phyloP scores from a whole-genome alignment of 1,140 invertebrate genomes.

The Drosophila oshimai region DNA sequence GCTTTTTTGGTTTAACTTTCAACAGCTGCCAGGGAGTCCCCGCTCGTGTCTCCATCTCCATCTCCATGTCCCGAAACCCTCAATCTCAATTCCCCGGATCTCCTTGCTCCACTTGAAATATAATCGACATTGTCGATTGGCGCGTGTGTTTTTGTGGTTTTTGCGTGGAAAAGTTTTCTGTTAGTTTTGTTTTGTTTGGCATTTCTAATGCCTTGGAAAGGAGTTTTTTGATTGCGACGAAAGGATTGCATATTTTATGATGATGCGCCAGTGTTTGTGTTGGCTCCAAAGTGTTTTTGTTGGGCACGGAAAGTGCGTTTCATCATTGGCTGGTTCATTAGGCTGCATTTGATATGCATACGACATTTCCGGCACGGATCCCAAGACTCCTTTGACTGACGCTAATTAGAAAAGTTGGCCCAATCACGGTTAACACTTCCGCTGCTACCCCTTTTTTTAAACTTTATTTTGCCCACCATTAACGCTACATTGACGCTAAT shows the following conservation, averaged over 20 bases:
- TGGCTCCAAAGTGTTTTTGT: constrained; percentile 23
- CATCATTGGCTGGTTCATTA: constrained; percentile 27
- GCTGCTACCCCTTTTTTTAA: constrained; percentile 7
- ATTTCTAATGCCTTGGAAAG: constrained; percentile 56
- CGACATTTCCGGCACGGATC: constrained; percentile 7
- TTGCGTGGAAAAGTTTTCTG: constrained; percentile 46
- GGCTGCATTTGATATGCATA: constrained; percentile 54
- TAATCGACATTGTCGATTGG: constrained; percentile 67
- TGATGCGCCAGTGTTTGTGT: constrained; percentile 41
- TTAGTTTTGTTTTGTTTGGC: constrained; percentile 62
- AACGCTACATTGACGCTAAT: constrained; percentile 65
- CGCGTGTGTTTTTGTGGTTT: constrained; percentile 61
- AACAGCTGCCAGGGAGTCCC: constrained; percentile 48
- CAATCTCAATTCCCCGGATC: background rate
- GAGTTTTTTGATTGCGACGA: constrained; percentile 46
- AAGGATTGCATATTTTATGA: constrained; percentile 59
- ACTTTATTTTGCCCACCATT: constrained; percentile 22
- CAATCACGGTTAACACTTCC: constrained; percentile 41
- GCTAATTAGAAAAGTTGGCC: constrained; percentile 72
- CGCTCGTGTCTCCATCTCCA: background rate
- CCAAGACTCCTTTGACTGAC: constrained; percentile 25
- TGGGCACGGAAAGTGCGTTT: constrained; percentile 36
- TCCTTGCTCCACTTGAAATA: constrained; percentile 28
- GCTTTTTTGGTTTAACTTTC: constrained; percentile 68
- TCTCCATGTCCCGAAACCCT: background rate